Evolutionary conservation across 1,140 invertebrate genomes (phyloP), one percentile per base, ranked within the genome.

Genomic region (Drosophila bocki): DNA sequence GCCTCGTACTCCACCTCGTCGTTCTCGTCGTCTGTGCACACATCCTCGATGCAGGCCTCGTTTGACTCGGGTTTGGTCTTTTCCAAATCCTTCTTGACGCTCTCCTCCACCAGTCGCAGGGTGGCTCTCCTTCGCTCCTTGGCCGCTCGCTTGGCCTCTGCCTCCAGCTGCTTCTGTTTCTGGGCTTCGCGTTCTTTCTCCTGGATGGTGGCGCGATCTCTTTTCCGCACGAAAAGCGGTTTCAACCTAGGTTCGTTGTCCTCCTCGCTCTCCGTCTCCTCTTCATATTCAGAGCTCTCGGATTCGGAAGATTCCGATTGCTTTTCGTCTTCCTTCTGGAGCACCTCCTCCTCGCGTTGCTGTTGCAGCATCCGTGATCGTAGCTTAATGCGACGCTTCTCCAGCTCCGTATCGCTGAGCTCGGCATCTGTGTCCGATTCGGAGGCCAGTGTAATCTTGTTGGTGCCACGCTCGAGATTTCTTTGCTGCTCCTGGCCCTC

Each of bases 1-100:
- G 97, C 95, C 93, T 99, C 99, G 92, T 99, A 99, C 86, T 98
- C 98, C 7, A 99, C 95, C 93, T 99, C 99, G 91, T 99, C 98
- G 93, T 99, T 98, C 92, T 99, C 99, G 93, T 99, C 99, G 92
- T 99, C 99, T 0, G 99, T 99, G 88, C 97, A 96, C 2, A 99
- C 96, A 88, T 98, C 97, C 79, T 97, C 95, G n/a, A 98, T 94
- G 70, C 95, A 94, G 19, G 95, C 94, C 87, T 96, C 95, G 51
- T 94, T 94, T 2, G 94, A 94, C 57, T 95, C 94, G 9, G 94
- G 95, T 63, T 93, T 93, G 32, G 81, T 80, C 39, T 92, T 92
- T 54, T 93, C 93, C n/a, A 93, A 93, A 72, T 97, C 97, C 87
- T 97, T 96, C 51, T 97, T 95, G 26, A 98, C 95, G 61, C 97